Percentiles rank a stretch among this genome's conserved stretches.
Conservation (phyloP, 2,888 invertebrate species). For the Eustalomyia histrio region DNA sequence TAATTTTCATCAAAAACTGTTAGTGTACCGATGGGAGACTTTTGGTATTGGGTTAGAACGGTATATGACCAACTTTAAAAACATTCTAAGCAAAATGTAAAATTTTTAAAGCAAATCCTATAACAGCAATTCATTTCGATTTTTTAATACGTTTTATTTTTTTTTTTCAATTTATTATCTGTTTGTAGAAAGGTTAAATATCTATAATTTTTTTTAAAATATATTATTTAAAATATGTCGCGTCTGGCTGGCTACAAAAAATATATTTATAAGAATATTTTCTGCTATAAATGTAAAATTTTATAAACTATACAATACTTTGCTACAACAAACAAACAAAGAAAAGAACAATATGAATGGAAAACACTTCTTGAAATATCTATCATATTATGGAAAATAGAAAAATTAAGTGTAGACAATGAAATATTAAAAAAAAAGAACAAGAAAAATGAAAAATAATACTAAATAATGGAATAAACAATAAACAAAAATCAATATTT, state of each 20-base stretch:
- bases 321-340: not conserved
- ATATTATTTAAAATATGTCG: conserved; percentile 1
- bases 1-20: no score
- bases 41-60: no score
- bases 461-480: not conserved
- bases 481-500: not conserved
- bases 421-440: not conserved
- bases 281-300: not conserved
- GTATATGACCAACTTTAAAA: no score
- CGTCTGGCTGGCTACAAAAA: conserved; percentile 3
- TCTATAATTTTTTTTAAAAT: not conserved
- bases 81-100: no score
- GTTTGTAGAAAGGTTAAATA: not conserved
- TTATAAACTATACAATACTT: not conserved
- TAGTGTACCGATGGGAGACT: no score
- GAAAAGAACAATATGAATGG: not conserved
- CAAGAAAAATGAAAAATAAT: not conserved
- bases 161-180: no score
- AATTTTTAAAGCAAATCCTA: no score
- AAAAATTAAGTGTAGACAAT: not conserved
- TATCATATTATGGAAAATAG: not conserved
- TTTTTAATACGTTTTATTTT: no score
- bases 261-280: not conserved
- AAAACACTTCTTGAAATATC: not conserved
- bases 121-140: no score